Base-by-base conservation (phyloP, 2,113 vertebrate species). In the Nycticorax nycticorax region DNA sequence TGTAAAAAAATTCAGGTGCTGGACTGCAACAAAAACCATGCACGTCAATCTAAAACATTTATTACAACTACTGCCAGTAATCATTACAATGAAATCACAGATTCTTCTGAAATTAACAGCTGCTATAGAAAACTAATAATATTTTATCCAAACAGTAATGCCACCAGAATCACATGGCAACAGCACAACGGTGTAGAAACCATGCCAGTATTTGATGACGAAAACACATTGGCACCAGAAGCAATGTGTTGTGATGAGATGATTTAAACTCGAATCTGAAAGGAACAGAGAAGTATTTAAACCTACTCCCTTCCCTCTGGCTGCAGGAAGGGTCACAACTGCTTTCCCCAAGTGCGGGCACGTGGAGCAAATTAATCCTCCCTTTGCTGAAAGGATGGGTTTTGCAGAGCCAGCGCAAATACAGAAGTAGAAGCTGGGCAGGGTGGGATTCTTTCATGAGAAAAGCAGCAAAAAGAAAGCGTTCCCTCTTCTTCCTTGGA, bases 121-220 rank as follows among this genome's bases (percentile, higher is more conserved):
- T 92, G 50, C 64, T 88, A 78, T 86, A 84, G 72, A 52, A 94
- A 94, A 95, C 43, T 66, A 91, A 32, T 66, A 68, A 67, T 74
- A 90, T 85, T 76, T 94, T 88, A 89, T 64, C 76, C 75, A 79
- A 97, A 83, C 32, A 85, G 52, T 39, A 50, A 47, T 37, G 43
- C 63, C 82, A 92, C 30, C 33, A 90, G 89, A 95, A 83, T 45
- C 82, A 89, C 78, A 82, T 47, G 77, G 94, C 80, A 94, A 94
- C 91, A 94, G 72, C 75, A 68, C 71, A 88, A 26, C 66, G 53
- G 32, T 23, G 20, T 47, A 89, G 68, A 91, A 48, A 77, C 77
- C 83, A 47, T 30, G 56, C 35, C 62, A 55, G 45, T 50, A 33
- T 62, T 82, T 76, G 69, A 62, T 41, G 52, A 68, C 89, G 48